These are phyloP conservation scores for Brachystomella parvula DNA, from an alignment of 1,140 invertebrate genomes.

Conservation along the genomic window DNA sequence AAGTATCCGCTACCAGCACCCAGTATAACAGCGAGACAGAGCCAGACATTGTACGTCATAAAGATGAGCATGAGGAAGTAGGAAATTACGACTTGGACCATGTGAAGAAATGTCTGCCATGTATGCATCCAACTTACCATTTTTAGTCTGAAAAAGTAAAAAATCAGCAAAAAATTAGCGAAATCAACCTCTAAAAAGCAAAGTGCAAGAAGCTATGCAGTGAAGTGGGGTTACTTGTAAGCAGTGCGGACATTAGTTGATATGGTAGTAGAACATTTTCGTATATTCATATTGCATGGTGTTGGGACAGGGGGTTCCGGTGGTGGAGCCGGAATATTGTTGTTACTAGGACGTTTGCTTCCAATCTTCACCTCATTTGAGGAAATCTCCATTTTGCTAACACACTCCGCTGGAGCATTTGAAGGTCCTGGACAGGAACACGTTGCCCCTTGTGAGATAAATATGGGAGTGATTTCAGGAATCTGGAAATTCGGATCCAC, in stretches of 20 bases:
- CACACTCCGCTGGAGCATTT: not conserved
- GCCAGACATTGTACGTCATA: conserved; percentile 67
- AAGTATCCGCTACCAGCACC: conserved; percentile 59
- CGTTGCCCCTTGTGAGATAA: not conserved
- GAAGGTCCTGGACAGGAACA: conserved; percentile 4
- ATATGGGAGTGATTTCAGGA: conserved; percentile 4
- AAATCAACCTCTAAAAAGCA: not conserved
- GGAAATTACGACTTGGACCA: conserved; percentile 55
- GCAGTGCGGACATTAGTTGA: not conserved
- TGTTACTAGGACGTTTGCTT: not conserved
- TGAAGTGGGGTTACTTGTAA: not conserved
- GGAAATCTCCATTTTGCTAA: not conserved
- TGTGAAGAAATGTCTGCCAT: conserved; percentile 56
- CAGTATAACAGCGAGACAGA: conserved; percentile 52
- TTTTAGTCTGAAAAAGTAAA: conserved; percentile 36
- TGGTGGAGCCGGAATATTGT: not conserved
- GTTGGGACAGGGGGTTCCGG: too few species aligned
- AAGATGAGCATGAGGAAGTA: conserved; percentile 68
- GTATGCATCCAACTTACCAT: conserved; percentile 48
- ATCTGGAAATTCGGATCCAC: not conserved
- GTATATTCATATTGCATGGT: not conserved
- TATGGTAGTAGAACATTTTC: not conserved
- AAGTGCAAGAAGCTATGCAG: too few species aligned
- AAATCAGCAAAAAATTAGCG: not conserved
- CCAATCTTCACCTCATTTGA: not conserved